These are phyloP conservation scores for Lasius platythorax DNA, from an alignment of 2,888 invertebrate species.

Conservation along the genomic window DNA sequence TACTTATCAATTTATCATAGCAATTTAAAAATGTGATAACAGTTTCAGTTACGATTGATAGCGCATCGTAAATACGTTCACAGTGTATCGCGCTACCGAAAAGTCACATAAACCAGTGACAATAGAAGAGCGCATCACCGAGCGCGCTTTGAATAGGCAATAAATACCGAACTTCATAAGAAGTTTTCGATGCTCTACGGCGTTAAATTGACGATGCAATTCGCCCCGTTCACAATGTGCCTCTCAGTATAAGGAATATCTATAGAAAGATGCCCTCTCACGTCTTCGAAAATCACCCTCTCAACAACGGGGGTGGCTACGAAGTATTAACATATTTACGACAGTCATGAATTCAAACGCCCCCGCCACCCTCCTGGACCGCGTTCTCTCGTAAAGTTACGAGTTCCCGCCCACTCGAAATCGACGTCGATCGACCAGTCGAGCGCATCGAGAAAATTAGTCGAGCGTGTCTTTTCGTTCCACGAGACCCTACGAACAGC, in stretches of 20 bases:
- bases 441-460: constrained; percentile 74
- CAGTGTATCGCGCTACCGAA: neutral
- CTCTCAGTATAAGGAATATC: constrained; percentile 67
- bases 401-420: constrained; percentile 60
- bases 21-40: constrained; percentile 17
- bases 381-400: constrained; percentile 27
- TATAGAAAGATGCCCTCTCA: constrained; percentile 54
- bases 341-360: constrained; percentile 76
- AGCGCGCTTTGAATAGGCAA: constrained; percentile 61
- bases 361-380: constrained; percentile 46
- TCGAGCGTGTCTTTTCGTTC: constrained; percentile 71
- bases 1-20: neutral
- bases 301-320: constrained; percentile 63
- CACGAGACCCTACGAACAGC: constrained; percentile 58
- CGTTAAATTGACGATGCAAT: constrained; percentile 71
- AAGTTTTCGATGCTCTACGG: constrained; percentile 67
- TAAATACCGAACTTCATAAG: constrained; percentile 68
- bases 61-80: constrained; percentile 6
- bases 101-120: constrained; percentile 36
- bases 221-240: constrained; percentile 66
- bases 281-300: constrained; percentile 67
- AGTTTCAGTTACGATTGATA: constrained; percentile 18
- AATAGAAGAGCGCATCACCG: constrained; percentile 33
- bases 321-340: constrained; percentile 77
- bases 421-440: constrained; percentile 68